phyloP scores from a whole-genome alignment of 92 coral and sea anemone species.

The Pocillopora grandis region DNA sequence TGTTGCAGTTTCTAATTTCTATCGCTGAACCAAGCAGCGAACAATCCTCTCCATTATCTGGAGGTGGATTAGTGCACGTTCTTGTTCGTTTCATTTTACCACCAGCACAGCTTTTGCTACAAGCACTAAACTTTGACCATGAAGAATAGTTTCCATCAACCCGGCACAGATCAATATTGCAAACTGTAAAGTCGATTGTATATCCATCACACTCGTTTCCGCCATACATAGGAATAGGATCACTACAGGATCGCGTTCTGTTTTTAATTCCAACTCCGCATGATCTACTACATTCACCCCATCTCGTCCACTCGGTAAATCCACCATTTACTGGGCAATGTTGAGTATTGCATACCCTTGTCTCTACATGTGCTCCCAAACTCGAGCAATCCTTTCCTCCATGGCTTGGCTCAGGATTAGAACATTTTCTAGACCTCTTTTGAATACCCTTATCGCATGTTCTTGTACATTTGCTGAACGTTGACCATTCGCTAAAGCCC shows the following conservation, averaged over 20 bases:
- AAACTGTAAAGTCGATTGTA: conserved; percentile 26
- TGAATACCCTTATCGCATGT: conserved; percentile 74
- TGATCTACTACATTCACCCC: conserved; percentile 48
- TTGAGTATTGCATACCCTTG: conserved; percentile 56
- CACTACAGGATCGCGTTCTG: conserved; percentile 62
- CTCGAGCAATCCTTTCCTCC: conserved; percentile 60
- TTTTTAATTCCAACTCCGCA: conserved; percentile 68
- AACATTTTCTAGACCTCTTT: conserved; percentile 65
- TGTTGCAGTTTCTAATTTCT: conserved; percentile 57
- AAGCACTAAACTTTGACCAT: conserved; percentile 82
- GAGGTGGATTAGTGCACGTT: conserved; percentile 72
- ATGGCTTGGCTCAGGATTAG: conserved; percentile 54
- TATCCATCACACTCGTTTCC: conserved; percentile 62
- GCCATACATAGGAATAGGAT: conserved; percentile 63
- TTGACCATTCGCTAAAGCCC: conserved; percentile 65
- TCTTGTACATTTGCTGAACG: conserved; percentile 66
- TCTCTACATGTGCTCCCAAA: conserved; percentile 59
- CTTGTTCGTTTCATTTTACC: conserved; percentile 72
- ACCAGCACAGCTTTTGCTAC: conserved; percentile 70
- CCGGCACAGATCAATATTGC: conserved; percentile 68
- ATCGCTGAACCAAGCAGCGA: conserved; percentile 55
- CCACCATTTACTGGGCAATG: conserved; percentile 87
- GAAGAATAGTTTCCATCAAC: conserved; percentile 73
- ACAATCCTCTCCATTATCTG: conserved; percentile 78
- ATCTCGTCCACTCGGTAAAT: conserved; percentile 68